These are phyloP conservation scores for Mystacornis crossleyi DNA, from an alignment of 2,113 vertebrate genomes.

Conservation along the genomic window DNA sequence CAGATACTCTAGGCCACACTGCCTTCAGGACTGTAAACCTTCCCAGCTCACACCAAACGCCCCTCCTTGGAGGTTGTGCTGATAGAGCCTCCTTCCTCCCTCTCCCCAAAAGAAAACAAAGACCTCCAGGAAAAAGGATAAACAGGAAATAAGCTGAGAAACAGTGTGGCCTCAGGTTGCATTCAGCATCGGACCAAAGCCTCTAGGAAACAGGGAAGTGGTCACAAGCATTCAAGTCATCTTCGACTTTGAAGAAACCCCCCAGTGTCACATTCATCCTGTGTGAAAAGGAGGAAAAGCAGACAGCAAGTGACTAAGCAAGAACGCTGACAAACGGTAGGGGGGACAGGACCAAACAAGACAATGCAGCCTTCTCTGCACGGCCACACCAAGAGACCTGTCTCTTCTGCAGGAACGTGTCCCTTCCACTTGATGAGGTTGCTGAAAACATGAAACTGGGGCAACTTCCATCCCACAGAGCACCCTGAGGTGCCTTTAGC, in stretches of 20 bases:
- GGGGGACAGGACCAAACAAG: neutral
- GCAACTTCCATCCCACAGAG: neutral
- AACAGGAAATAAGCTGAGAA: constrained; percentile 53
- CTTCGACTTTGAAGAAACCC: constrained; percentile 6
- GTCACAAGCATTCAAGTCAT: constrained; percentile 21
- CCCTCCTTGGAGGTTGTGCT: neutral
- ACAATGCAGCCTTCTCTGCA: neutral
- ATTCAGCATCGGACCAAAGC: neutral
- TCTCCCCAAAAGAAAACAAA: constrained; percentile 45
- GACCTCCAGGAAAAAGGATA: constrained; percentile 55
- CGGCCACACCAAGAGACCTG: neutral
- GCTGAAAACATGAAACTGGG: neutral
- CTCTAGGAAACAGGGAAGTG: constrained; percentile 48
- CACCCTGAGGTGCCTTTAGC: neutral
- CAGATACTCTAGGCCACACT: neutral
- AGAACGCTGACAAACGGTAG: fast-evolving
- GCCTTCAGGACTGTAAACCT: neutral
- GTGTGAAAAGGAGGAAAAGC: neutral
- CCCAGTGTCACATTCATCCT: neutral
- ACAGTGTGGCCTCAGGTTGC: constrained; percentile 21
- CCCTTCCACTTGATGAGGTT: neutral
- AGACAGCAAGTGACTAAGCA: neutral
- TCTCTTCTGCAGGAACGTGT: neutral
- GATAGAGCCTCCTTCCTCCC: constrained; percentile 27
- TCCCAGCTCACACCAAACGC: neutral